phyloP scores from a whole-genome alignment of 2,797 vertebrate species.

The Pristis pectinata region DNA sequence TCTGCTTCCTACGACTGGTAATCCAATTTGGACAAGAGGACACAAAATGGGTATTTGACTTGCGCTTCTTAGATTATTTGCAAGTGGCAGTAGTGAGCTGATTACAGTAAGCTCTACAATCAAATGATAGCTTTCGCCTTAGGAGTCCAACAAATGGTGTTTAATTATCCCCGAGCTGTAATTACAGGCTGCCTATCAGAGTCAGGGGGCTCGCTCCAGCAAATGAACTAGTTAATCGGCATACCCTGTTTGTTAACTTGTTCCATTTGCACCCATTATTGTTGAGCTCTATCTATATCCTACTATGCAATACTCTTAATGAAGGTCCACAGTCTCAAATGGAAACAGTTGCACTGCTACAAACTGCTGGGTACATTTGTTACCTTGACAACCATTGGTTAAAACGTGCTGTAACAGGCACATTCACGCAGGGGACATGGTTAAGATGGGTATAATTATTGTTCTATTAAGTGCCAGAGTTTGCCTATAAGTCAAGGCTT shows the following conservation, averaged over 20 bases:
- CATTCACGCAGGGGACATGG: background rate
- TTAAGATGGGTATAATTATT: constrained; percentile 27
- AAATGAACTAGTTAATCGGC: background rate
- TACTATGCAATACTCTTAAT: background rate
- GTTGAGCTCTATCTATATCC: background rate
- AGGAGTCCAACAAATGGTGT: background rate
- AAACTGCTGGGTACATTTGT: constrained; percentile 16
- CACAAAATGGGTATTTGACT: constrained; percentile 1
- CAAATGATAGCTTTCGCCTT: background rate
- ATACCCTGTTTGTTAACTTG: constrained; percentile 4
- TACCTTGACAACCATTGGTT: constrained; percentile 13
- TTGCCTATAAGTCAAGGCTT: constrained; percentile 15
- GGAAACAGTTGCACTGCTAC: background rate
- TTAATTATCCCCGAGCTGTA: constrained; percentile 25
- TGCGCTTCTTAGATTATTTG: background rate
- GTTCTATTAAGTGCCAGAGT: background rate
- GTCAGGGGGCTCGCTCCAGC: background rate
- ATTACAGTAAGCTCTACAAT: background rate
- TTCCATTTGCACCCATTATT: background rate
- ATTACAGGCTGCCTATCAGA: constrained; percentile 8
- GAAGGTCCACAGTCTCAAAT: too few relatives aligned
- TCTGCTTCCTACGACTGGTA: background rate
- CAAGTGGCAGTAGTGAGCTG: background rate
- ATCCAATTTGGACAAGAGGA: constrained; percentile 17
- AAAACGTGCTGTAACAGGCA: constrained; percentile 19